Evolutionary conservation across 2,888 invertebrate genomes (phyloP), one percentile per base, ranked within the genome.

Genomic region (Catocala nupta): DNA sequence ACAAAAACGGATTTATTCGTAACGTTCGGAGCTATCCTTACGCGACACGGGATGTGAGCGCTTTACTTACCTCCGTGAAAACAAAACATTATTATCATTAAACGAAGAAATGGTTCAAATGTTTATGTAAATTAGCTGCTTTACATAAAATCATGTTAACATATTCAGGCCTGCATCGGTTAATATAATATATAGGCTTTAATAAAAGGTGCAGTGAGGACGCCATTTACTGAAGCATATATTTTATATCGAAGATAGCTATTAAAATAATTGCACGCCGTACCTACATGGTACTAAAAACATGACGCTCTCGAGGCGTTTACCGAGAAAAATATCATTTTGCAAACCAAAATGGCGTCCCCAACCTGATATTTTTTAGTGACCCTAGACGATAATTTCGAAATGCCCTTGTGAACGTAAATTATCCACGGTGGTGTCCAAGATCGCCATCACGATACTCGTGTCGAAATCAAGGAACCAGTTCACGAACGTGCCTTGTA

Each of bases 191-290:
- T 60, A 59, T 53, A 53, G 11, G 50, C 50, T 58, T 66, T 58
- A 63, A 63, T 76, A 68, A 55, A 63, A 68, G 52, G 61, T 66
- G 52, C 55, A 67, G 52, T 55, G 61, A 16, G 55, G 59, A 59
- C 55, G 57, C 68, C 51, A 54, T 54, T 56, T 66, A 65, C 50
- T 33, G 12, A 47, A 51, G 44, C 63, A 56, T 56, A 59, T 77
- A 59, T 77, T 72, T 63, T 67, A 72, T 73, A 73, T 82, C 80
- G 84, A 83, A 82, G 84, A 86, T 83, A 81, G 82, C 80, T 84
- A 89, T 91, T 89, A 90, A 86, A 87, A 80, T 91, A 91, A 91
- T 91, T 91, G 82, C 84, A 71, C 77, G 71, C 77, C 81, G 82
- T 84, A 80, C 71, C 72, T 73, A 78, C 80, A 84, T 81, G 83